Conservation (phyloP, 2,888 invertebrate genomes). For the Tubiluchus corallicola region DNA sequence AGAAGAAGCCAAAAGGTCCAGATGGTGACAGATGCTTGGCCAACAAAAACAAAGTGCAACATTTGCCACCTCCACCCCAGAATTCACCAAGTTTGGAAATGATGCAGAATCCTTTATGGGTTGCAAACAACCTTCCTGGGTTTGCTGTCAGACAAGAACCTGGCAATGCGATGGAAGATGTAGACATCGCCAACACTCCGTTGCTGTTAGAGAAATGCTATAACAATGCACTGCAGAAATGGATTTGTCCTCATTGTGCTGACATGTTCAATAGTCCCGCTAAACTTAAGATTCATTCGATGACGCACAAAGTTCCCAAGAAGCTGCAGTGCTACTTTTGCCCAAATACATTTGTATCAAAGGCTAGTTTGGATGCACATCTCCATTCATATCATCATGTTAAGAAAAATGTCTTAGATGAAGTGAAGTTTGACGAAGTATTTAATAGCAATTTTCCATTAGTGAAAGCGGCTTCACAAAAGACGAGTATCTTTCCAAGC, state of each 20-base stretch:
- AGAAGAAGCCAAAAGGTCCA: not conserved
- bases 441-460: not conserved
- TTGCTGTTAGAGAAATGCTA: not conserved
- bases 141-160: not conserved
- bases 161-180: not conserved
- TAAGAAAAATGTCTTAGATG: not conserved
- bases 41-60: no score
- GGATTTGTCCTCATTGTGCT: not conserved
- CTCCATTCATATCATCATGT: not conserved
- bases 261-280: conserved; percentile 1
- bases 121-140: not conserved
- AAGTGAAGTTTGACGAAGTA: not conserved
- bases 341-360: not conserved
- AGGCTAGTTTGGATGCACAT: not conserved
- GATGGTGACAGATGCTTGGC: not conserved
- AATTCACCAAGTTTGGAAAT: not conserved
- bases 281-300: not conserved
- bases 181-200: not conserved
- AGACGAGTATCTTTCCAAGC: no score
- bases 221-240: not conserved
- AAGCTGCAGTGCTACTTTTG: not conserved
- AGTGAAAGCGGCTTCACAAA: no score
- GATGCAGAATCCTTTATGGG: not conserved
- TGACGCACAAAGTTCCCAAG: not conserved
- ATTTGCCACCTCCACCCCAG: no score